Evolutionary conservation across 2,113 vertebrate species (phyloP), one percentile per base, ranked within the genome.

Genomic region (Hirundichthys speculiger): DNA sequence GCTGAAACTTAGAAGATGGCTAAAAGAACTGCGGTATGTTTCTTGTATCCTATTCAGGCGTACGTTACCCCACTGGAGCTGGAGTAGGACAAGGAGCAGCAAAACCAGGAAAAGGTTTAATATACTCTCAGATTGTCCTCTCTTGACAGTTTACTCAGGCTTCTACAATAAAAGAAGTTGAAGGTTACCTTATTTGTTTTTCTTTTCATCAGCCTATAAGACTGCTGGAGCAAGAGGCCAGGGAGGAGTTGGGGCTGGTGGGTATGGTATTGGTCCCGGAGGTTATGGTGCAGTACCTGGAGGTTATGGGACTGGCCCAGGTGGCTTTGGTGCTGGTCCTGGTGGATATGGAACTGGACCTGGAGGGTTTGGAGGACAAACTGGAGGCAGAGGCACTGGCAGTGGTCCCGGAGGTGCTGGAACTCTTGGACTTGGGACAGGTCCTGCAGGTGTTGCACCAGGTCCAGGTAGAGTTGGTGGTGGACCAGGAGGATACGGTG

Each of bases 81-180:
- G 88, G 89, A 77, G 75, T 85, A 25, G 86, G 89, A 74, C 73
- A 76, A 22, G 85, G 72, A 71, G 15, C 50, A 12, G 84, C 51
- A 51, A 92, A 92, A 88, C 60, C 62, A 58, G 85, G 89, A 39
- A 93, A 91, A 91, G 77, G 90, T 92, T 77, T 19, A 1, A 20
- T n/a, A n/a, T n/a, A n/a, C n/a, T n/a, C 30, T 34, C 6, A 39
- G 50, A 50, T n/a, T 47, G 11, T 24, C 0, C 5, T 53, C 10
- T 54, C 9, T 43, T 22, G 21, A 5, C 45, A 8, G 53, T 4
- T 24, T 2, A 8, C 18, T 54, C 51, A 43, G 1, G n/a, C 2
- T n/a, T 58, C 2, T 30, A 2, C 2, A 3, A n/a, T 41, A 1
- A 51, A 47, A 52, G 5, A 20, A 25, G 3, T 11, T 54, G 9